A percentile compares a stretch with the other conserved stretches of the same genome.
phyloP scores from a whole-genome alignment of 2,888 invertebrate genomes.

The Mechanitis mazaeus region DNA sequence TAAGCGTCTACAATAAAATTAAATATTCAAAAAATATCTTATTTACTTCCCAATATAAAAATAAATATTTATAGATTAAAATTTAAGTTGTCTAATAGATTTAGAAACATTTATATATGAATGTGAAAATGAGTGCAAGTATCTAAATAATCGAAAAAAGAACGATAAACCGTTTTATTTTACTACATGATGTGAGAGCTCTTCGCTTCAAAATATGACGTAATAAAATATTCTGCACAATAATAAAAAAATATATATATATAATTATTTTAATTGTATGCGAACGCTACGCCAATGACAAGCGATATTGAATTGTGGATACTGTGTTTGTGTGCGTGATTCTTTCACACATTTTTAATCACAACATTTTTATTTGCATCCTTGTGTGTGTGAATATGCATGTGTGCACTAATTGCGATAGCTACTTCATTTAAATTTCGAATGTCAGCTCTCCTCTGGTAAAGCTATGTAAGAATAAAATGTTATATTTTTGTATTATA shows the following conservation, averaged over 20 bases:
- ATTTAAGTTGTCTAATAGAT: too few species aligned
- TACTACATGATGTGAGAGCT: background rate
- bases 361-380: slow-evolving; percentile 66
- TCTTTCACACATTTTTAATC: slow-evolving; percentile 74
- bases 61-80: too few species aligned
- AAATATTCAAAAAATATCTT: too few species aligned
- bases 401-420: slow-evolving; percentile 70
- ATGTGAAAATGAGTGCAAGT: too few species aligned
- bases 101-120: too few species aligned
- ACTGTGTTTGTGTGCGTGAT: slow-evolving; percentile 54
- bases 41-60: too few species aligned
- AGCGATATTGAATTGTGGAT: slow-evolving; percentile 72
- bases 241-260: slow-evolving; percentile 20
- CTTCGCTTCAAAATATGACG: slow-evolving; percentile 4
- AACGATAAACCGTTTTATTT: background rate
- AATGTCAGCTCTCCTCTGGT: slow-evolving; percentile 54
- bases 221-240: slow-evolving; percentile 10
- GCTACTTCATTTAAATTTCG: slow-evolving; percentile 77
- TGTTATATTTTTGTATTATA: slow-evolving; percentile 29
- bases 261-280: slow-evolving; percentile 36
- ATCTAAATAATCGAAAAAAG: background rate
- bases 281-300: slow-evolving; percentile 66
- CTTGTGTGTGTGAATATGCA: slow-evolving; percentile 42
- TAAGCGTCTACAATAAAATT: too few species aligned
- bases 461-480: slow-evolving; percentile 49